Evolutionary conservation across 2,888 invertebrate species (phyloP), one percentile per base, ranked within the genome.

Genomic region (Antitype chi): DNA sequence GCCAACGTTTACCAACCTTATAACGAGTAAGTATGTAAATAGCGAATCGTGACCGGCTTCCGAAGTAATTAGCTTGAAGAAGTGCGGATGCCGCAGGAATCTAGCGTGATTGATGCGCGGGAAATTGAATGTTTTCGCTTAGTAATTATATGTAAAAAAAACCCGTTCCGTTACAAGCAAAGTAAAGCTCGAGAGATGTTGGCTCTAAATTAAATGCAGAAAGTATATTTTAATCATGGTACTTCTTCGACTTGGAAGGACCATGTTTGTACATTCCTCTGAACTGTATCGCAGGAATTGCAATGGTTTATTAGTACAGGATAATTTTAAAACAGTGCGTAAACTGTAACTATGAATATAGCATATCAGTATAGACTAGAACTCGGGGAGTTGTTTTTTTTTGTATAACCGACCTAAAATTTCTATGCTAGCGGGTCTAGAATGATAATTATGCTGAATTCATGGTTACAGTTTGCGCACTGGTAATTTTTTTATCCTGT

Each of bases 11-110:
- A 47, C 64, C 53, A 69, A 74, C 32, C 28, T 60, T 70, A 86
- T 64, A 83, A 69, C 70, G 57, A 86, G 85, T 84, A 84, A 73
- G 88, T 90, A 90, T 91, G 90, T 90, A 92, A 92, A 92, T 89
- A 86, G 81, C 59, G 17, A 72, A 66, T 80, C 88, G 86, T 87
- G 88, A 85, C 85, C 68, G 47, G 87, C 87, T 84, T 87, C 84
- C 85, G 85, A 84, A 87, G 87, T 84, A 87, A 84, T 84, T 84
- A 84, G 84, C 75, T 80, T 87, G 85, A 84, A 86, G 84, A 84
- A 85, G 76, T 87, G 80, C 62, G 85, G 84, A 80, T 84, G 69
- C 87, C 28, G 68, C 70, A 70, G 80, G 80, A 84, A 74, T 68
- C 85, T 55, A 47, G 78, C 66, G 43, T 84, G 84, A 84, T 84